Evolutionary conservation across 2,113 vertebrate species (phyloP).

Genomic region (Pedetes capensis): DNA sequence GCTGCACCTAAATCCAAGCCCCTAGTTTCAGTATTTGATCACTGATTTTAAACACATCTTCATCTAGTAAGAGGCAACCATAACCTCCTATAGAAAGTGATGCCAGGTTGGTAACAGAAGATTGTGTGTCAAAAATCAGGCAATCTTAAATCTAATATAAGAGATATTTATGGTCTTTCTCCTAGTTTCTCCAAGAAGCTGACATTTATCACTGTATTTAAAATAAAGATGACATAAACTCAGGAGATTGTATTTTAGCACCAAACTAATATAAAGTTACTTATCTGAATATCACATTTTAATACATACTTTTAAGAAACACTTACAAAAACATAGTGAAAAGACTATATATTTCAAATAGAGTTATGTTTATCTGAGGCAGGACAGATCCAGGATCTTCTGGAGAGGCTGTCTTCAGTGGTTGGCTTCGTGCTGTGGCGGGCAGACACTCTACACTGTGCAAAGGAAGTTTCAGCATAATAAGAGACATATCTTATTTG

Average conservation of each 20-base stretch:
- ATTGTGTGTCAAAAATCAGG: not conserved
- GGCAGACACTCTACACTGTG: not conserved
- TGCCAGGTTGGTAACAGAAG: not conserved
- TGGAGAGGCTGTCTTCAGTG: not conserved
- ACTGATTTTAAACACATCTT: not conserved
- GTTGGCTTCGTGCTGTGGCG: not conserved
- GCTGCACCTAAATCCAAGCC: not conserved
- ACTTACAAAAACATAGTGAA: conserved; percentile 41
- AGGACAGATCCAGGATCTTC: not conserved
- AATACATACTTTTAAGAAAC: not conserved
- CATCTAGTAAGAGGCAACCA: not conserved
- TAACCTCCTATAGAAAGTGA: not conserved
- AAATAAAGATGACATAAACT: conserved; percentile 55
- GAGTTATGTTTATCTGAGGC: not conserved
- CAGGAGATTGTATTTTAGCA: conserved; percentile 43
- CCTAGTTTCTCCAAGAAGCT: conserved; percentile 21
- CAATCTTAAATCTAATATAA: not conserved
- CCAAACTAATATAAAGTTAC: conserved; percentile 23
- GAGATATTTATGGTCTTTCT: not conserved
- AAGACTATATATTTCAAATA: conserved; percentile 52
- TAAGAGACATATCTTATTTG: not conserved
- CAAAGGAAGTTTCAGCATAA: not conserved
- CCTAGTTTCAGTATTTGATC: not conserved
- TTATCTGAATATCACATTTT: conserved; percentile 47
- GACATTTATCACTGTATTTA: conserved; percentile 37